These are phyloP conservation scores for Tuta absoluta DNA, from an alignment of 2,888 invertebrate species.

Conservation along the genomic window DNA sequence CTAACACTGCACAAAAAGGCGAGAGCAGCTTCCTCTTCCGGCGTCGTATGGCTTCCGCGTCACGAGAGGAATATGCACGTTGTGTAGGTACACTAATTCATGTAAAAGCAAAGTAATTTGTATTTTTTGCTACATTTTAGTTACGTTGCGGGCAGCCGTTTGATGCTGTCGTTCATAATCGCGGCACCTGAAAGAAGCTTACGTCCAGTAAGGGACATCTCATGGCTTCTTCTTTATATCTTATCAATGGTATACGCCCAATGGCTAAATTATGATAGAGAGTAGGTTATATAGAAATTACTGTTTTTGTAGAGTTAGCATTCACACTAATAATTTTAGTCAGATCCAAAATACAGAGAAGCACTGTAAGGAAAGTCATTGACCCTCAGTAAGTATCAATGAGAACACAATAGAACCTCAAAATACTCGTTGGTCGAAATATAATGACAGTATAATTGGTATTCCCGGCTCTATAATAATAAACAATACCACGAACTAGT, in stretches of 20 bases:
- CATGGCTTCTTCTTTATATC: too few species aligned
- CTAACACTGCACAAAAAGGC: slow-evolving; percentile 55
- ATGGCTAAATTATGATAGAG: too few species aligned
- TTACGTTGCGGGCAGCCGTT: background rate
- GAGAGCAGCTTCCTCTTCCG: slow-evolving; percentile 48
- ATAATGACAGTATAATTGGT: slow-evolving; percentile 67
- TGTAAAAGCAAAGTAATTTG: background rate
- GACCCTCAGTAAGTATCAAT: slow-evolving; percentile 33
- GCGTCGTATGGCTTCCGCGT: slow-evolving; percentile 52
- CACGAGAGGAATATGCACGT: slow-evolving; percentile 34
- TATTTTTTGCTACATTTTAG: background rate
- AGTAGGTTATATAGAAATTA: too few species aligned
- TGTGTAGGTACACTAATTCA: background rate
- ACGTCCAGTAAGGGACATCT: too few species aligned
- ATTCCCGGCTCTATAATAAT: slow-evolving; percentile 60
- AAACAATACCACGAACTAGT: slow-evolving; percentile 71
- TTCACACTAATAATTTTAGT: background rate
- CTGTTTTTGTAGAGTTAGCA: too few species aligned
- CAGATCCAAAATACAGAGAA: background rate
- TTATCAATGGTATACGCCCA: too few species aligned
- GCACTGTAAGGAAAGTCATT: slow-evolving; percentile 29
- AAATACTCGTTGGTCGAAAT: slow-evolving; percentile 42
- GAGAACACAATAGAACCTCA: slow-evolving; percentile 37
- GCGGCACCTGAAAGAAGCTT: too few species aligned
- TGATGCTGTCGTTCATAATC: too few species aligned